Percentiles rank a stretch among this genome's conserved stretches.
Evolutionary conservation across 2,888 invertebrate species (phyloP).

Genomic region (Druceiella hillmani): DNA sequence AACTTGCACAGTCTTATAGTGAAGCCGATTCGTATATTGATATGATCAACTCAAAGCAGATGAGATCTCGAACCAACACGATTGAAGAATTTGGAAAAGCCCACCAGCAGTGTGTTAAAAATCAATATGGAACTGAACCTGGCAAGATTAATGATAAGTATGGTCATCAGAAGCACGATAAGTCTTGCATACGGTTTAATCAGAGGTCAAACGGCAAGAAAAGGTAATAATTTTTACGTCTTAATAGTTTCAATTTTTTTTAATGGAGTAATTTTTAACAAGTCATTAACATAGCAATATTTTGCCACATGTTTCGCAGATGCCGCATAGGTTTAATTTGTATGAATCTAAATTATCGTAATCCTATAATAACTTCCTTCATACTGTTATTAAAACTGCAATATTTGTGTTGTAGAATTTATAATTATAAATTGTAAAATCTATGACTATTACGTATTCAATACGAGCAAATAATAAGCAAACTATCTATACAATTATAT

Average conservation of each 20-base stretch:
- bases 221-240: conserved; percentile 31
- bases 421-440: too few species aligned
- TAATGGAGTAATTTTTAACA: not conserved
- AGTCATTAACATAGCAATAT: not conserved
- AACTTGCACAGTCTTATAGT: conserved; percentile 46
- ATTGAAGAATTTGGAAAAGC: conserved; percentile 49
- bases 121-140: conserved; percentile 32
- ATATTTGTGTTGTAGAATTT: too few species aligned
- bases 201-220: conserved; percentile 42
- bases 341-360: too few species aligned
- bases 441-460: too few species aligned
- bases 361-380: too few species aligned
- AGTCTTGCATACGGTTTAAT: conserved; percentile 49
- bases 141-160: too few species aligned
- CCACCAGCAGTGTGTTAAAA: conserved; percentile 47
- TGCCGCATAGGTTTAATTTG: too few species aligned
- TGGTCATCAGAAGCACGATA: conserved; percentile 44
- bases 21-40: conserved; percentile 48
- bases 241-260: not conserved
- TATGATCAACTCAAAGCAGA: conserved; percentile 39
- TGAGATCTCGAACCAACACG: conserved; percentile 45
- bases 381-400: too few species aligned
- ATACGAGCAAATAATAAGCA: not conserved
- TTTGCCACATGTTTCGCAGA: too few species aligned
- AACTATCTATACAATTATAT: not conserved